Evolutionary conservation across 35 echinoderm and acorn worm species (phyloP), one percentile per base, ranked within the genome.

Genomic region (Anneissia japonica): DNA sequence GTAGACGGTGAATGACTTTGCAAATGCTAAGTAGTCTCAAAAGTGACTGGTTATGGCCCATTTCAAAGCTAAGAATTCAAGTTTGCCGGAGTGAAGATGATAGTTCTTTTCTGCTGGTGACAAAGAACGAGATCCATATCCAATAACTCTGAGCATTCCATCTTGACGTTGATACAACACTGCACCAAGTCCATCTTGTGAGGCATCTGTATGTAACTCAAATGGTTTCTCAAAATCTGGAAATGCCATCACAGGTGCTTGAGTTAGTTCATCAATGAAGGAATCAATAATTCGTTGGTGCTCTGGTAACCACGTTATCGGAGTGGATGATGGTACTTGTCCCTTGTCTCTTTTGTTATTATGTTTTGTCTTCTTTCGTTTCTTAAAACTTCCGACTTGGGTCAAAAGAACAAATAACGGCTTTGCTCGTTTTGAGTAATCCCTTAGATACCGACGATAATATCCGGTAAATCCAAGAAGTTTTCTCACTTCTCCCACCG

Each of bases 381-480:
- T n/a, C n/a, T n/a, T n/a, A n/a, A n/a, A n/a, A n/a, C n/a, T n/a
- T n/a, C n/a, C n/a, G n/a, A n/a, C n/a, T n/a, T n/a, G n/a, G 30
- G n/a, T 41, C 9, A 88, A 56, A 4, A 89, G 56, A 28, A 29
- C 37, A 80, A 79, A 89, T 12, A 93, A 82, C 29, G 88, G 45
- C 36, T 90, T 0, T 80, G 51, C 7, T 35, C 32, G 13, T 29
- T 72, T 89, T 14, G 78, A 73, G 76, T 26, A 89, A 36, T 89
- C 79, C 46, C 77, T 89, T 17, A 93, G 34, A 46, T 89, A 93
- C 0, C 51, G 36, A 5, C 91, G 79, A 32, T 93, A 93, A 56
- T 93, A 93, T 0, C 91, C 88, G 30, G 51, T 84, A 36, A 93
- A 79, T 19, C 91, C 87, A 23, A 90, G 72, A 14, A 93, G 30